phyloP scores from a whole-genome alignment of 2,888 invertebrate genomes.

The Lordiphosa andalusiaca region DNA sequence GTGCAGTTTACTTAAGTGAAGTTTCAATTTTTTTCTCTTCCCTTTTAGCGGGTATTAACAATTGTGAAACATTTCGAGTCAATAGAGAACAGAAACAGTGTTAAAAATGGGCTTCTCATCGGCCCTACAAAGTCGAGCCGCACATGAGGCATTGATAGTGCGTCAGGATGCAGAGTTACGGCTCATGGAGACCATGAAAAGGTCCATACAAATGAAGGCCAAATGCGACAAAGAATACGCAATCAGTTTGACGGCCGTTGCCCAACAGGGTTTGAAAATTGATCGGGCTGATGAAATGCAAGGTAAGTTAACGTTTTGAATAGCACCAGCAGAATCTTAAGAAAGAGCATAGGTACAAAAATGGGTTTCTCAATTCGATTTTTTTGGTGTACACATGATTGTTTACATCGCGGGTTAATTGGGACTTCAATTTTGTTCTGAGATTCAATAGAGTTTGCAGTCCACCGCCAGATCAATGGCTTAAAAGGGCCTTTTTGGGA shows the following conservation, averaged over 20 bases:
- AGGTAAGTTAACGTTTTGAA: constrained; percentile 65
- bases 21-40: constrained; percentile 22
- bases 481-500: too few relatives aligned
- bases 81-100: constrained; percentile 16
- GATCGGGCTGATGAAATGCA: constrained; percentile 82
- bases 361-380: too few relatives aligned
- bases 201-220: constrained; percentile 91
- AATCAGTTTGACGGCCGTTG: constrained; percentile 89
- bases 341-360: too few relatives aligned
- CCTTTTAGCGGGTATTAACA: constrained; percentile 28
- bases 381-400: too few relatives aligned
- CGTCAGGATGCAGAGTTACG: constrained; percentile 96
- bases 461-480: too few relatives aligned
- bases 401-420: too few relatives aligned
- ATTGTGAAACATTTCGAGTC: constrained; percentile 46
- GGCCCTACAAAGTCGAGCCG: constrained; percentile 91
- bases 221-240: constrained; percentile 96
- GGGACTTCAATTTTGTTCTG: too few relatives aligned
- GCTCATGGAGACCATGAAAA: constrained; percentile 94
- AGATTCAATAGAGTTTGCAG: too few relatives aligned
- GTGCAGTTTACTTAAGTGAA: constrained; percentile 39
- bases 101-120: constrained; percentile 90
- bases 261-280: constrained; percentile 90
- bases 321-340: too few relatives aligned
- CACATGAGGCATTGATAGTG: constrained; percentile 93